These are phyloP conservation scores for Drosophila prostipennis DNA, from an alignment of 2,888 invertebrate species.

Conservation along the genomic window DNA sequence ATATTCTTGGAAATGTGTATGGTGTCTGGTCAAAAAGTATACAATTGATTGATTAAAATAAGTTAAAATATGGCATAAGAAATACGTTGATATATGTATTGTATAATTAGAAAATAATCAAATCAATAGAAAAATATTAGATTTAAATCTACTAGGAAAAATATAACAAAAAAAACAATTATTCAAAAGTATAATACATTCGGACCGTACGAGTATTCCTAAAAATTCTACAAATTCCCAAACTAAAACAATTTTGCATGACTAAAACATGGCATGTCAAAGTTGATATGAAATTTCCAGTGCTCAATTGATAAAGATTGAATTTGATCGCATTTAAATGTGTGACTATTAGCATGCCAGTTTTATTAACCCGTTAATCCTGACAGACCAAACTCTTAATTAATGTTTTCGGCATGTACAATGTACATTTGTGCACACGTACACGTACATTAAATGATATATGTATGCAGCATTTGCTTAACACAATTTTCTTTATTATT, in stretches of 20 bases:
- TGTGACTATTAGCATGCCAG: constrained; percentile 35
- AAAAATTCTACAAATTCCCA: neutral
- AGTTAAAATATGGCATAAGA: too few relatives aligned
- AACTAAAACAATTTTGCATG: neutral
- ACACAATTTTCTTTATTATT: constrained; percentile 52
- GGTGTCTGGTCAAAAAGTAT: too few relatives aligned
- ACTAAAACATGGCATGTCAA: constrained; percentile 6
- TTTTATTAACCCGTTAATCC: constrained; percentile 34
- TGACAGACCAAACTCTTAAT: constrained; percentile 31
- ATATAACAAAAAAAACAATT: too few relatives aligned
- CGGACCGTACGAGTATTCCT: neutral
- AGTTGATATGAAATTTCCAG: neutral
- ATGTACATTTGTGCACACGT: constrained; percentile 36
- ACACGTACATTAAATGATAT: constrained; percentile 41
- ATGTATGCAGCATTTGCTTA: constrained; percentile 47
- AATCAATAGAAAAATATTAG: too few relatives aligned
- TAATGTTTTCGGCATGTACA: constrained; percentile 30
- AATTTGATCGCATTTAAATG: constrained; percentile 27
- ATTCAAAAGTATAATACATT: too few relatives aligned
- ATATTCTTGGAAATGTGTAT: too few relatives aligned
- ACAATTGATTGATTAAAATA: too few relatives aligned
- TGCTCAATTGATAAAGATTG: constrained; percentile 6
- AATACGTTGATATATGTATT: too few relatives aligned
- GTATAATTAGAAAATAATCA: too few relatives aligned
- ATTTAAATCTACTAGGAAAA: too few relatives aligned